Evolutionary conservation across 2,888 invertebrate species (phyloP), one percentile per base, ranked within the genome.

Genomic region (Amiota mariae): DNA sequence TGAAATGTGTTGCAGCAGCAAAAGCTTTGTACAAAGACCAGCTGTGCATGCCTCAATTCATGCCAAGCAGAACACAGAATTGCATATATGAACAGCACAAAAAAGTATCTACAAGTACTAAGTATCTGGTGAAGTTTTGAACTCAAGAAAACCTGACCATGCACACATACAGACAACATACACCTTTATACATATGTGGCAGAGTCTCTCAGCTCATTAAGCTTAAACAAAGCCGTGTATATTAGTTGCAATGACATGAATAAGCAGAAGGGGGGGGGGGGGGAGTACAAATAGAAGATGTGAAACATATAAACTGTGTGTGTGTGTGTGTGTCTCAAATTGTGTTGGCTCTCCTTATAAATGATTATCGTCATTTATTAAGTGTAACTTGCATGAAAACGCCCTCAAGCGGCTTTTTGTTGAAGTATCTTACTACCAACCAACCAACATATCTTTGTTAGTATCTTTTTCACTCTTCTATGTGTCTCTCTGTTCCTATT

Each of bases 351-450:
- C 59, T 9, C 24, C 20, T 78, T 74, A 76, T 78, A 75, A 76
- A 73, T 79, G 81, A 74, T 76, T 75, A 75, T 75, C 73, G 73
- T 77, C 72, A 75, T 78, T 78, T 78, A 70, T 76, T 78, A 73
- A 66, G 49, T 71, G 67, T 72, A 51, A 54, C 20, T 54, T 51
- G 57, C 70, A 15, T 8, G 6, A 46, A 15, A 15, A 64, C 48
- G 64, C 64, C 64, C 48, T 46, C 15, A 64, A 64, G 64, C 64
- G 48, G 56, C 49, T 56, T 46, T 70, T 56, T 47, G 20, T 15
- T 46, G 11, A 75, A 36, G 36, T 11, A 9, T 20, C 46, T 36
- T 18, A 18, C 11, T n/a, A 24, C 46, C 15, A 59, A 57, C 47
- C 36, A 18, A 48, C 49, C 54, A 72, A 67, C 77, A 77, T 64